Conservation (phyloP, 1,140 invertebrate genomes). For the Asobara japonica region DNA sequence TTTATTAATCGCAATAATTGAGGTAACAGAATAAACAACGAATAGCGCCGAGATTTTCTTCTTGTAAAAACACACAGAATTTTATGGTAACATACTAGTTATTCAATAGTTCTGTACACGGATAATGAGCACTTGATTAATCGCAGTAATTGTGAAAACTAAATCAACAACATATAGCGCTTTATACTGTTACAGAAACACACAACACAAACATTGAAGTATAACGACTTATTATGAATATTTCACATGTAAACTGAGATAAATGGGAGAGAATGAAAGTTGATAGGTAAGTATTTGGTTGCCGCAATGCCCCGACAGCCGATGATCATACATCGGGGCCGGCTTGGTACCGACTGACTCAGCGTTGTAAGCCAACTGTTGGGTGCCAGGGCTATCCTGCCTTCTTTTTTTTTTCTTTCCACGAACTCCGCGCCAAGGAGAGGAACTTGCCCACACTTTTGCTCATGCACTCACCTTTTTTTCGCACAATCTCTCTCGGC, state of each 20-base stretch:
- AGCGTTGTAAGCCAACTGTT: background rate
- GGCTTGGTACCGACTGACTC: constrained; percentile 13
- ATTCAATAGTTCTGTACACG: background rate
- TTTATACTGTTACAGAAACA: background rate
- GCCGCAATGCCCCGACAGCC: constrained; percentile 1
- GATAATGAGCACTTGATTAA: background rate
- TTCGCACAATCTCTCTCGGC: background rate
- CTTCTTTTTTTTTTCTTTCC: background rate
- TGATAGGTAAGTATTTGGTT: background rate
- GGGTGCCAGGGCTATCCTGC: background rate
- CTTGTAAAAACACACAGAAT: too few species aligned
- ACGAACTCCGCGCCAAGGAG: background rate
- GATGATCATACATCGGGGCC: constrained; percentile 20
- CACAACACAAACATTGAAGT: background rate
- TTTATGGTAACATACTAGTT: too few species aligned
- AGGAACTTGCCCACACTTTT: constrained; percentile 2
- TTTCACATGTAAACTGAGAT: background rate
- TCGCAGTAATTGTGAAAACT: background rate
- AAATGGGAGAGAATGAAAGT: background rate
- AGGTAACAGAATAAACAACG: too few species aligned
- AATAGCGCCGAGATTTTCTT: background rate
- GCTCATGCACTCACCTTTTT: background rate
- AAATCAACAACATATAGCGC: background rate
- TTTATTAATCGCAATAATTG: background rate
- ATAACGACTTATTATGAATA: background rate